Percentiles rank a stretch among this genome's conserved stretches.
phyloP scores from a whole-genome alignment of 2,797 vertebrate genomes.

The Poecilia velifera region DNA sequence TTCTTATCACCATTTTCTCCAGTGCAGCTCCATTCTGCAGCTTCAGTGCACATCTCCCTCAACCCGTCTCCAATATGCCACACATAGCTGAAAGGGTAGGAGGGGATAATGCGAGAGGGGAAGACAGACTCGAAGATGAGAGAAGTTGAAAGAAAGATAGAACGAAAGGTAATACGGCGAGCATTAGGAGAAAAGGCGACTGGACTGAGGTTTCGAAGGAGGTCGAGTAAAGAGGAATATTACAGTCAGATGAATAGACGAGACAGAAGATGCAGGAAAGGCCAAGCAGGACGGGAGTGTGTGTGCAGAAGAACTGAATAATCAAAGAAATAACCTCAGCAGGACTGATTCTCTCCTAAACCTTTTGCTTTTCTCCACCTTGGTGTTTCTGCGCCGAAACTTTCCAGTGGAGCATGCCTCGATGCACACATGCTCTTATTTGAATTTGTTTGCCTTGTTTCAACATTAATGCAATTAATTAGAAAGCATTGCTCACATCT shows the following conservation, averaged over 20 bases:
- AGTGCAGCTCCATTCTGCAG: slow-evolving; percentile 40
- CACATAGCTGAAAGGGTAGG: slow-evolving; percentile 30
- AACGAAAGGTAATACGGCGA: slow-evolving; percentile 22
- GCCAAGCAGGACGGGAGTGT: slow-evolving; percentile 39
- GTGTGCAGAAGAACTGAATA: slow-evolving; percentile 19
- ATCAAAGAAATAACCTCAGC: slow-evolving; percentile 36
- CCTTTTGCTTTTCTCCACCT: slow-evolving; percentile 10
- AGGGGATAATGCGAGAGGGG: slow-evolving; percentile 19
- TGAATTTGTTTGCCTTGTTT: slow-evolving; percentile 2
- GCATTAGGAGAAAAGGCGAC: neutral
- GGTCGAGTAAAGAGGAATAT: slow-evolving; percentile 34
- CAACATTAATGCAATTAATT: slow-evolving; percentile 11
- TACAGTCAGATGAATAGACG: slow-evolving; percentile 40
- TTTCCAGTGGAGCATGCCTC: neutral
- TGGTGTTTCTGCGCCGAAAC: slow-evolving; percentile 6
- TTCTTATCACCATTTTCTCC: slow-evolving; percentile 15
- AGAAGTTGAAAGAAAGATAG: slow-evolving; percentile 6
- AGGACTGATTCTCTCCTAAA: slow-evolving; percentile 29
- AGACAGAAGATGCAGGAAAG: slow-evolving; percentile 52
- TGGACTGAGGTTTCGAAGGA: neutral
- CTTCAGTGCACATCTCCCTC: slow-evolving; percentile 56
- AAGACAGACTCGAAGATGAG: slow-evolving; percentile 24
- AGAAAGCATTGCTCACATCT: neutral
- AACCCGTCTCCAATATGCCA: slow-evolving; percentile 62
- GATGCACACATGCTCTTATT: neutral